Percentiles rank a stretch among this genome's conserved stretches.
phyloP scores from a whole-genome alignment of 2,797 vertebrate genomes.

The Pangasius larnaudii region DNA sequence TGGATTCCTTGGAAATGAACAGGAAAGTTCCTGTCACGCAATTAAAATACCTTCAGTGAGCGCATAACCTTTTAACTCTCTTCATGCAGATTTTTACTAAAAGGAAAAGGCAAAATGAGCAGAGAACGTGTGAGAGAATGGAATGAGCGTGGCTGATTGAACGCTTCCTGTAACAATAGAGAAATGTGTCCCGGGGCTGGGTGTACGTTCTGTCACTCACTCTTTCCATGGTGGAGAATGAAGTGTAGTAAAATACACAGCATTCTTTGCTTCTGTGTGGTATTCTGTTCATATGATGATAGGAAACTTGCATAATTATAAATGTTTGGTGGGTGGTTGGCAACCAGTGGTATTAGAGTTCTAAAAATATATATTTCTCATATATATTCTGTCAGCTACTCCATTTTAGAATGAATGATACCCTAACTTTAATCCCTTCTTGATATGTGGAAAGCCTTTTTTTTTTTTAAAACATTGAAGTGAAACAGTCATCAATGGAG shows the following conservation, averaged over 20 bases:
- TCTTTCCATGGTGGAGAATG: constrained; percentile 69
- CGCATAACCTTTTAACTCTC: background rate
- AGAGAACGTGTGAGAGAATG: constrained; percentile 41
- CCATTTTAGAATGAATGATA: background rate
- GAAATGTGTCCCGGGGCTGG: constrained; percentile 50
- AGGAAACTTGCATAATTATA: constrained; percentile 21
- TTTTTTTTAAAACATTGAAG: background rate
- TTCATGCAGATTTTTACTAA: constrained; percentile 13
- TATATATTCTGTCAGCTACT: background rate
- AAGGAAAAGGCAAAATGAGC: constrained; percentile 43
- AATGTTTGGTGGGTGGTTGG: constrained; percentile 26
- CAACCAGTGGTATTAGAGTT: background rate
- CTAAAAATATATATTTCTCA: background rate
- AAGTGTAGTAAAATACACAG: constrained; percentile 23
- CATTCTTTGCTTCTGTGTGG: background rate
- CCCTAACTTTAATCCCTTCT: background rate
- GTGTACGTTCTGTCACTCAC: constrained; percentile 60
- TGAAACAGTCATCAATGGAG: background rate
- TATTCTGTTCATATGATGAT: background rate
- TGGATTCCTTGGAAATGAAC: background rate
- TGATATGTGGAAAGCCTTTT: background rate
- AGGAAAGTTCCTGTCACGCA: background rate
- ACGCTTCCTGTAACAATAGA: constrained; percentile 71
- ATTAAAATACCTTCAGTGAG: background rate
- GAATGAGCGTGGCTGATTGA: constrained; percentile 67